Percentiles rank a stretch among this genome's conserved stretches.
Conservation (phyloP, 2,797 vertebrate species). For the Sebastes oblongus region DNA sequence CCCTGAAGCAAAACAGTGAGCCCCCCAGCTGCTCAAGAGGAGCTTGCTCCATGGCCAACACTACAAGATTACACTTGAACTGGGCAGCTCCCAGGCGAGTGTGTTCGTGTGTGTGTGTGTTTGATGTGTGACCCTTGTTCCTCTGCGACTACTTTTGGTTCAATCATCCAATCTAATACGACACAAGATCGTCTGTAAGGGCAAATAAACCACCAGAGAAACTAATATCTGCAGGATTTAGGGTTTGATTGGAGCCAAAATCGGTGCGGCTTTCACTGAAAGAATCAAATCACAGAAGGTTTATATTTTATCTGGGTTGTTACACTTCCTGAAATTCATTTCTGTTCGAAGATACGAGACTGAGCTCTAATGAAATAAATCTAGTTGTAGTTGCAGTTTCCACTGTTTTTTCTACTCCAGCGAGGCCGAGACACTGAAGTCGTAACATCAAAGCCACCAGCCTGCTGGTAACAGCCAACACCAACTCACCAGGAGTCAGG, state of each 20-base stretch:
- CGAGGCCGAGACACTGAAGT: conserved; percentile 29
- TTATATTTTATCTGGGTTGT: conserved; percentile 29
- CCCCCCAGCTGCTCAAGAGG: conserved; percentile 5
- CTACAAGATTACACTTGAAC: conserved; percentile 55
- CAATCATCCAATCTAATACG: neutral
- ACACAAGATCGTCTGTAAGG: neutral
- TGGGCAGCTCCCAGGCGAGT: conserved; percentile 36
- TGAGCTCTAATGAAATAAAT: conserved; percentile 52
- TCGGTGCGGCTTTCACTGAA: neutral
- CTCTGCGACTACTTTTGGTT: neutral
- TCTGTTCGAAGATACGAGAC: conserved; percentile 18
- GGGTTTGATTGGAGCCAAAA: conserved; percentile 7
- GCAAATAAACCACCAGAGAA: neutral
- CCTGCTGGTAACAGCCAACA: conserved; percentile 61
- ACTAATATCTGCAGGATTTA: conserved; percentile 21
- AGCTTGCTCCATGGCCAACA: conserved; percentile 29
- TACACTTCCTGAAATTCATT: conserved; percentile 3
- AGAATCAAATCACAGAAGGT: conserved; percentile 27
- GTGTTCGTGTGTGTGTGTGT: neutral
- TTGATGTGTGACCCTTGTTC: conserved; percentile 25
- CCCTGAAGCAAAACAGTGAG: conserved; percentile 13
- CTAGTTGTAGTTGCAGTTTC: conserved; percentile 30
- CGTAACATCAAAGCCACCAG: conserved; percentile 63
- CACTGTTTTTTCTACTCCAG: conserved; percentile 21
- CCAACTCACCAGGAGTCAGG: conserved; percentile 57